phyloP scores from a whole-genome alignment of 2,113 vertebrate genomes.

The Cynocephalus volans region DNA sequence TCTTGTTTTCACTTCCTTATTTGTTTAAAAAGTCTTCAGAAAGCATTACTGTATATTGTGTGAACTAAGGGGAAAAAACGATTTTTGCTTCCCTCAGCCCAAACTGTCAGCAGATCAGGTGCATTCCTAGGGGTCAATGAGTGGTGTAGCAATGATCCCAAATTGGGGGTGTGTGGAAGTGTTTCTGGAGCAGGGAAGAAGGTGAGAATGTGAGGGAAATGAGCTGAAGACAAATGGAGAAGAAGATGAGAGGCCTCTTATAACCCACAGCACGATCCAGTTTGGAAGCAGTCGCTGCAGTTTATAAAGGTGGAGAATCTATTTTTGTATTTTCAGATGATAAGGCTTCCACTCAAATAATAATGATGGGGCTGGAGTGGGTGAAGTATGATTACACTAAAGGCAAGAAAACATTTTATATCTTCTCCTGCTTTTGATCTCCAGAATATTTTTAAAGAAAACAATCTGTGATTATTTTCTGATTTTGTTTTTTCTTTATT shows the following conservation, averaged over 20 bases:
- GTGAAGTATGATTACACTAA: neutral
- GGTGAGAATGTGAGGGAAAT: neutral
- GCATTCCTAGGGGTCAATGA: neutral
- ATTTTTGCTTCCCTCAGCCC: neutral
- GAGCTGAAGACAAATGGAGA: neutral
- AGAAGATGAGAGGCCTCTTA: too few species aligned
- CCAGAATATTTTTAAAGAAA: neutral
- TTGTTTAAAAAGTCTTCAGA: neutral
- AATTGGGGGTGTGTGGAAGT: rapidly evolving
- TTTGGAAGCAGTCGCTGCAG: neutral
- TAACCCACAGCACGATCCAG: neutral
- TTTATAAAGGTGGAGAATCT: neutral
- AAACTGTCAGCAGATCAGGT: neutral
- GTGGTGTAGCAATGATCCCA: neutral
- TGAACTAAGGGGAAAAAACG: neutral
- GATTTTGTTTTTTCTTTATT: neutral
- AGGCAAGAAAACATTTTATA: neutral
- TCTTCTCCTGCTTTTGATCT: neutral
- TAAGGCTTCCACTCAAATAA: neutral
- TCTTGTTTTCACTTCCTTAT: neutral
- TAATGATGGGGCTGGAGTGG: neutral
- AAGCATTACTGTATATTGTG: neutral
- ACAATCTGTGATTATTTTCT: neutral
- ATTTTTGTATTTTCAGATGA: neutral
- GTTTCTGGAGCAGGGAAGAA: neutral